Evolutionary conservation across 2,797 vertebrate species (phyloP).

Genomic region (Todus mexicanus): DNA sequence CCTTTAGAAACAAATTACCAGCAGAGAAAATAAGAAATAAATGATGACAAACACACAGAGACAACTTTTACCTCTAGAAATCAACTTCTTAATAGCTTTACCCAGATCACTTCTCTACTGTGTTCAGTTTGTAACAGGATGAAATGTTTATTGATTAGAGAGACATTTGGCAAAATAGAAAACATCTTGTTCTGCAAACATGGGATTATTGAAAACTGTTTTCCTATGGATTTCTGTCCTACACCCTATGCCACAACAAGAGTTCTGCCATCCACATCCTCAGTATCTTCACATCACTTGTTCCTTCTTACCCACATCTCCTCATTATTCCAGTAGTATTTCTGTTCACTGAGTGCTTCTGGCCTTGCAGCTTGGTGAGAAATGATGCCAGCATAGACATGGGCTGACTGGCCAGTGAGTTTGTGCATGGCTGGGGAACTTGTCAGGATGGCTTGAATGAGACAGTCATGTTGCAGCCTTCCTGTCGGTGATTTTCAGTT

Average conservation of each 20-base stretch:
- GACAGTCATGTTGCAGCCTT: background rate
- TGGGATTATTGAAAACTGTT: background rate
- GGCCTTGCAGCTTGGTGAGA: background rate
- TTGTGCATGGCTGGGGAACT: background rate
- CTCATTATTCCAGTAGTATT: background rate
- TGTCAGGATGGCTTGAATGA: background rate
- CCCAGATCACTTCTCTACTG: background rate
- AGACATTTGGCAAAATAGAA: background rate
- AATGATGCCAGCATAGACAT: rapidly evolving
- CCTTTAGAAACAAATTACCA: background rate
- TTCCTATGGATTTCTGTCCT: background rate
- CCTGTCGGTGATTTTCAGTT: background rate
- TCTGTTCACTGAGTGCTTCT: background rate
- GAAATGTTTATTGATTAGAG: background rate
- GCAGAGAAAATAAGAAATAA: background rate
- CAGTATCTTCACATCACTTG: background rate
- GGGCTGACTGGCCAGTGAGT: background rate
- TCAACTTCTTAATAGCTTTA: background rate
- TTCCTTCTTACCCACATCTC: background rate
- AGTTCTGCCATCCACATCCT: background rate
- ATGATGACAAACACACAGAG: background rate
- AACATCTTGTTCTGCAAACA: background rate
- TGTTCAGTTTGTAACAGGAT: background rate
- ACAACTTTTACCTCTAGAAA: background rate
- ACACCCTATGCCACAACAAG: background rate